phyloP scores from a whole-genome alignment of 2,113 vertebrate genomes.

The Cyanocitta stelleri region DNA sequence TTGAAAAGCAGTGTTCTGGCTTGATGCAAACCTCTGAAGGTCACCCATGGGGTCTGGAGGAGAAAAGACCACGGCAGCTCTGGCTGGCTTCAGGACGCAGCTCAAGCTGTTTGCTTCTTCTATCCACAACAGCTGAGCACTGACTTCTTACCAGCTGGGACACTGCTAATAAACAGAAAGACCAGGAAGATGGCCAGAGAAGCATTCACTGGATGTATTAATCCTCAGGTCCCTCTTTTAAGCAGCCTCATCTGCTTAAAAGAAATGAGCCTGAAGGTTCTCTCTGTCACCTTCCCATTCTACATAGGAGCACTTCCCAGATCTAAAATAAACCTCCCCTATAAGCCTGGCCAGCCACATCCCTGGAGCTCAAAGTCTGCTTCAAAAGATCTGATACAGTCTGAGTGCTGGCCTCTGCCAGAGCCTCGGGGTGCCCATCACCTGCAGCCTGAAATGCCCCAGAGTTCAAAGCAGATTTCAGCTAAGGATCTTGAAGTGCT shows the following conservation, averaged over 20 bases:
- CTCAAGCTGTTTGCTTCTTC: background rate
- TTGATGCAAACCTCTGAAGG: background rate
- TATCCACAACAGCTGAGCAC: background rate
- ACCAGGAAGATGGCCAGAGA: background rate
- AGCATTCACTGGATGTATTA: background rate
- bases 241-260: background rate
- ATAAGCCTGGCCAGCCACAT: background rate
- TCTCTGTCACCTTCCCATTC: background rate
- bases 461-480: background rate
- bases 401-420: background rate
- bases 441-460: background rate
- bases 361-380: background rate
- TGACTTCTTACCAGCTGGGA: background rate
- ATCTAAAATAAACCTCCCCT: background rate
- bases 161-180: background rate
- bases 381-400: background rate
- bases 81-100: background rate
- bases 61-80: background rate
- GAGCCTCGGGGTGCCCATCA: background rate
- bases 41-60: background rate
- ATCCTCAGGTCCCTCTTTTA: background rate
- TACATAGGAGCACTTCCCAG: background rate
- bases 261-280: background rate
- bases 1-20: background rate
- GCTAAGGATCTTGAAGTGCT: background rate